Base-by-base conservation (phyloP, 2,113 vertebrate genomes). In the Chaenogobius annularis region DNA sequence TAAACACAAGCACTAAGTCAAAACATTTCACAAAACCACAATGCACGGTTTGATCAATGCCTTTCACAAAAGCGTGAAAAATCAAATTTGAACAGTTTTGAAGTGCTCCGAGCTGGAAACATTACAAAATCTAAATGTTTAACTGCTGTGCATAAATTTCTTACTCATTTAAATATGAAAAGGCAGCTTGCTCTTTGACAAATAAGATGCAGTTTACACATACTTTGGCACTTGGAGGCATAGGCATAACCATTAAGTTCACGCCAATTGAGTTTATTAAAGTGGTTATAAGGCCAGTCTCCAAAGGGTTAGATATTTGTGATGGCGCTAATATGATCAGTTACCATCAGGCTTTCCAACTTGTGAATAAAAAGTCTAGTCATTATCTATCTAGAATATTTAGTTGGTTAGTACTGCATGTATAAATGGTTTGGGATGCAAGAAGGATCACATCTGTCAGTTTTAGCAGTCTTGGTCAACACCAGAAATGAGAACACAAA, bases 141-240 rank as follows among this genome's bases (percentile, higher is more conserved):
- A 64, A 81, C 74, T 40, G 69, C 22, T 17, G 37, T 52, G 15
- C 17, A 11, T 62, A 40, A 78, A 68, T 17, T 17, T 10, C 19
- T n/a, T 22, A 52, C 11, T 6, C 37, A 75, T 80, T 64, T 73
- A 54, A 77, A 82, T 73, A 62, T 40, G 70, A 73, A 80, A 85
- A 35, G 10, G 11, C 17, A 44, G 1, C 19, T 23, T 55, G 35
- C 44, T 47, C 61, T 52, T 20, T 26, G 37, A 66, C 31, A 52
- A 64, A 50, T 67, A 10, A 54, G 56, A 63, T 5, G 13, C 1
- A 15, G 54, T 22, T 13, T 22, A 44, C 3, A 17, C 40, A 11
- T 52, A 35, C 23, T 23, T 63, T 64, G 26, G 35, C 3, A 26
- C 23, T 43, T 10, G 15, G 44, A 26, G 17, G 37, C 14, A 50